Evolutionary conservation across 2,797 vertebrate species (phyloP).

Genomic region (Cirrhinus molitorella): DNA sequence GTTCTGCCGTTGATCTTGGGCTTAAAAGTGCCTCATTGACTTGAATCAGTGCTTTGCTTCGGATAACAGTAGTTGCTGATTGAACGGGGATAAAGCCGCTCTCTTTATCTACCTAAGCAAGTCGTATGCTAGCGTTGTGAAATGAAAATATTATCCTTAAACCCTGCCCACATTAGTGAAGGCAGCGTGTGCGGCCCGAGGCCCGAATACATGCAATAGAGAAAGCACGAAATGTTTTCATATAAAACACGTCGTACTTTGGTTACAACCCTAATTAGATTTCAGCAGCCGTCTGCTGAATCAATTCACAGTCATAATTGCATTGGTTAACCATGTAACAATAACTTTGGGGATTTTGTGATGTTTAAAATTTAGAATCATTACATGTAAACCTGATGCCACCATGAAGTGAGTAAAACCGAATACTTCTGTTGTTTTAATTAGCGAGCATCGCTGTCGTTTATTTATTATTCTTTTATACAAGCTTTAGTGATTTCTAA

Average conservation of each 20-base stretch:
- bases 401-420: conserved; percentile 34
- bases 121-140: conserved; percentile 12
- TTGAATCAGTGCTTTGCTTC: conserved; percentile 51
- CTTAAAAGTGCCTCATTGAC: conserved; percentile 55
- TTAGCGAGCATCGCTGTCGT: background rate
- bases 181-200: conserved; percentile 29
- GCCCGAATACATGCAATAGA: conserved; percentile 39
- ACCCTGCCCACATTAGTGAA: conserved; percentile 53
- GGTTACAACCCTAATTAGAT: conserved; percentile 54
- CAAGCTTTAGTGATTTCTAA: background rate
- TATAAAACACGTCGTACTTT: conserved; percentile 36
- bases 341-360: conserved; percentile 49
- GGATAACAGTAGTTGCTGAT: conserved; percentile 48
- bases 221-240: conserved; percentile 37
- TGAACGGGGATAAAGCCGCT: conserved; percentile 40
- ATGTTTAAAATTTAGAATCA: conserved; percentile 51
- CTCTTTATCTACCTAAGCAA: conserved; percentile 43
- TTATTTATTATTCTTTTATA: background rate
- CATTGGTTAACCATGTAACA: conserved; percentile 60
- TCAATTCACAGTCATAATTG: conserved; percentile 57
- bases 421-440: conserved; percentile 51
- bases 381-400: conserved; percentile 50
- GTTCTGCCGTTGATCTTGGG: conserved; percentile 59
- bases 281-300: conserved; percentile 48
- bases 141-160: conserved; percentile 56